Evolutionary conservation across 2,888 invertebrate genomes (phyloP).

Genomic region (Limulus polyphemus): DNA sequence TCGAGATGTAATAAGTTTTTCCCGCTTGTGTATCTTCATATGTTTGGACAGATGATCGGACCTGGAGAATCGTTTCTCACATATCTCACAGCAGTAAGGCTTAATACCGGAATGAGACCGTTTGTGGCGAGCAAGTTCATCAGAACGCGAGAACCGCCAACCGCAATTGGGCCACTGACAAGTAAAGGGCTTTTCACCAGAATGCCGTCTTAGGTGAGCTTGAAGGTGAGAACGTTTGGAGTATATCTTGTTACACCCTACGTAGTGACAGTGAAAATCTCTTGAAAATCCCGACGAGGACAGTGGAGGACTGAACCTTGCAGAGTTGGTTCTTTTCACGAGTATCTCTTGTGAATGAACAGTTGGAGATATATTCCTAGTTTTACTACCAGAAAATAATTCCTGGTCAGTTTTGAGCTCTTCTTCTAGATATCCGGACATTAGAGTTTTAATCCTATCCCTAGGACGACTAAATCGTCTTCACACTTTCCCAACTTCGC

Average conservation of each 20-base stretch:
- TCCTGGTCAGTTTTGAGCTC: no score
- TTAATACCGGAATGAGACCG: constrained; percentile 88
- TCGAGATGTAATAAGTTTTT: constrained; percentile 6
- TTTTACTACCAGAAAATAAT: no score
- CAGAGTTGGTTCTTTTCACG: no score
- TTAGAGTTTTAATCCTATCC: constrained; percentile 37
- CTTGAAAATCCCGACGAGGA: no score
- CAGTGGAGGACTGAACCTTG: no score
- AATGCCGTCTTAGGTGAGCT: constrained; percentile 70
- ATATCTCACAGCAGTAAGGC: constrained; percentile 76
- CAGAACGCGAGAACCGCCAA: constrained; percentile 88
- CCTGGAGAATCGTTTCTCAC: constrained; percentile 76
- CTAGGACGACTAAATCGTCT: constrained; percentile 34
- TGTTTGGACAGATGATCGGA: constrained; percentile 91
- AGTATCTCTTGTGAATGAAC: no score
- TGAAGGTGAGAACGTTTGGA: constrained; percentile 80
- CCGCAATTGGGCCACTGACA: constrained; percentile 57
- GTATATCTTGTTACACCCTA: constrained; percentile 62
- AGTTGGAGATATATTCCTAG: no score
- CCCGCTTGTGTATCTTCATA: constrained; percentile 44
- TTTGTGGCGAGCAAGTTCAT: constrained; percentile 80
- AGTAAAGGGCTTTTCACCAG: constrained; percentile 50
- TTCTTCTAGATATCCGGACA: no score
- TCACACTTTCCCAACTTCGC: neutral
- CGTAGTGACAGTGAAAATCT: constrained; percentile 47